phyloP scores from a whole-genome alignment of 2,113 vertebrate genomes.

The Piprites chloris region DNA sequence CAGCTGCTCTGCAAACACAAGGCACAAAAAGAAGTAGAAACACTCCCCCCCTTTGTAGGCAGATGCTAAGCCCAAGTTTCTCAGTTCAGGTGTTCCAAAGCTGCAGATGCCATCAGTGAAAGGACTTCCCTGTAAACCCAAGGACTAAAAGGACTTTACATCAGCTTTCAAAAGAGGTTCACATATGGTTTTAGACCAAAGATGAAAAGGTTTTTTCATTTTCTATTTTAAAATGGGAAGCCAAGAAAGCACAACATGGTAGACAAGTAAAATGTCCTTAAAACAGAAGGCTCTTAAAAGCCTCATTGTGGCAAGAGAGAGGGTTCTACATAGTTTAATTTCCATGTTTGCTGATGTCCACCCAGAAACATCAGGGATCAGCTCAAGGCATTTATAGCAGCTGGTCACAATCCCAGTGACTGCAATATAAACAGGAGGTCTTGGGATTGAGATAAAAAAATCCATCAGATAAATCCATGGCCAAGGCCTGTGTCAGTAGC shows the following conservation, averaged over 20 bases:
- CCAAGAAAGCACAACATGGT: not conserved
- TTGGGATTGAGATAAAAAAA: not conserved
- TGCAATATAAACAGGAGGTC: not conserved
- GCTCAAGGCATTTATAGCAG: rapidly evolving
- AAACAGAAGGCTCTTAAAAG: not conserved
- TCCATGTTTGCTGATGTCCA: not conserved
- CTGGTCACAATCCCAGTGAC: not conserved
- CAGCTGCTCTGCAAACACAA: not conserved
- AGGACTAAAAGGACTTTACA: not conserved
- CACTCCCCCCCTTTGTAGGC: not conserved
- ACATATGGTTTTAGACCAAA: not conserved
- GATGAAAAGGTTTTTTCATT: not conserved
- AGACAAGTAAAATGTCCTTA: not conserved
- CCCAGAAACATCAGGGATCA: not conserved
- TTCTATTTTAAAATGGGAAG: not conserved
- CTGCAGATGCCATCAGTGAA: not conserved
- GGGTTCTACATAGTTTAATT: not conserved
- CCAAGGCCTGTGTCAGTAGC: not conserved
- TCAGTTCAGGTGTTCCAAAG: not conserved
- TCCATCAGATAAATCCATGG: not conserved
- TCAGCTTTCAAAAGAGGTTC: not conserved
- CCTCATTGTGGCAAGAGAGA: not conserved
- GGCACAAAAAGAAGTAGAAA: not conserved
- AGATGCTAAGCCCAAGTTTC: not conserved
- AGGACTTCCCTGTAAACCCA: not conserved